Conservation (phyloP, 2,797 vertebrate genomes). For the Hydrocynus forskahlii region DNA sequence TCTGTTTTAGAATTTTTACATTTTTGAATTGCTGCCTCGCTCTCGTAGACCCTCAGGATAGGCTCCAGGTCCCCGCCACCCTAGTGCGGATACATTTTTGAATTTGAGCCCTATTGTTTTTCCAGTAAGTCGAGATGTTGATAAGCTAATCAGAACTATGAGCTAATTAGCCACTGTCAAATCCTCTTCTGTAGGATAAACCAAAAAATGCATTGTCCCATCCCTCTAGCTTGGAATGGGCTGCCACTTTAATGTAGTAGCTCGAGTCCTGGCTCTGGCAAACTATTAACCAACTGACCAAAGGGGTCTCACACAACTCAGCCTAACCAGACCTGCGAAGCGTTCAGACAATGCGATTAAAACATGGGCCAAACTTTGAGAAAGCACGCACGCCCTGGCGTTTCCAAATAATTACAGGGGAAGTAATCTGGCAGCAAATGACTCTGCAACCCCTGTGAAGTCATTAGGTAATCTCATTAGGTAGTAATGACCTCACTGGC, state of each 20-base stretch:
- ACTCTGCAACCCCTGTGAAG: slow-evolving; percentile 70
- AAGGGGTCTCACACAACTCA: slow-evolving; percentile 23
- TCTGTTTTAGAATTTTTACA: no score
- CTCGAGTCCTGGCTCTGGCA: not conserved
- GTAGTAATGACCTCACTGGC: slow-evolving; percentile 71
- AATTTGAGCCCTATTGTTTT: no score
- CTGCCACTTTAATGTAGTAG: slow-evolving; percentile 14
- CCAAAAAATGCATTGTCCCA: not conserved
- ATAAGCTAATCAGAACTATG: no score
- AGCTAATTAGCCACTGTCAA: not conserved
- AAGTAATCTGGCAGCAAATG: slow-evolving; percentile 72
- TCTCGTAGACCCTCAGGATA: no score
- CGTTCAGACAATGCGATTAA: slow-evolving; percentile 54
- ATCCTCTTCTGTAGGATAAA: not conserved
- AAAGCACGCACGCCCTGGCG: slow-evolving; percentile 48
- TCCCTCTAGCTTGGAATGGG: not conserved
- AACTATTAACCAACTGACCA: slow-evolving; percentile 35
- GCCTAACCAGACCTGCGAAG: slow-evolving; percentile 28
- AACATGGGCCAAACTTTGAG: slow-evolving; percentile 31
- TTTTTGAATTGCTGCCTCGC: no score
- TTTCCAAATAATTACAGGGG: slow-evolving; percentile 64
- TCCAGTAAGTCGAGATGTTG: no score
- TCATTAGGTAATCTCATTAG: slow-evolving; percentile 77
- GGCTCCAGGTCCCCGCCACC: no score
- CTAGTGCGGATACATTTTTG: no score